Base-by-base conservation (phyloP, 2,113 vertebrate genomes). In the Martes martes region DNA sequence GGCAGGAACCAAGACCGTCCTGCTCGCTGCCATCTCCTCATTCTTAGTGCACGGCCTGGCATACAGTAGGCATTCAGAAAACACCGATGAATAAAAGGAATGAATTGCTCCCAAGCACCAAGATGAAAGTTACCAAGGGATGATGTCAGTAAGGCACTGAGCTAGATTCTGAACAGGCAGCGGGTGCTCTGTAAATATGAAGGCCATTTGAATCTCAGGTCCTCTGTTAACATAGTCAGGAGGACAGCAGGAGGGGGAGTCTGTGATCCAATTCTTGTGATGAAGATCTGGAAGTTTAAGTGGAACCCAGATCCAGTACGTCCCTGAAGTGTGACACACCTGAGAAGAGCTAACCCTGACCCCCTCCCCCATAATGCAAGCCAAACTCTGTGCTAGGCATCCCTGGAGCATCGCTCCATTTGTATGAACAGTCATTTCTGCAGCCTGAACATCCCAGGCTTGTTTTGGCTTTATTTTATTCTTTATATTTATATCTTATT, bases 391-490 rank as follows among this genome's bases (percentile, higher is more conserved):
- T 74, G 36, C 65, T 33, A 36, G 52, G 13, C 7, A 31, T 15
- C 13, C 42, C 21, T 31, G 2, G 10, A 0, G 18, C 36, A 3
- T 47, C 50, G 18, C 19, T 52, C 19, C 23, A 2, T 31, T 63
- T 24, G 15, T 79, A 76, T 69, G 28, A 52, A 31, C 4, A 11
- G 59, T 67, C 33, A 8, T 79, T 91, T 91, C 78, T 73, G 19
- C 39, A 50, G 11, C 33, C 5, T 21, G 45, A 79, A 23, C 36
- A 71, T 21, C 47, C 31, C 31, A 36, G 13, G 45, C 65, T 95
- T 61, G 13, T 74, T 95, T 96, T 61, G 47, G 18, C 76, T 61
- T 94, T 88, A 67, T 83, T 28, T 94, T 89, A 39, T 57, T 86
- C 39, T 42, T 42, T 42, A 42, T 42, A 42, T 42, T 42, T 42